These are phyloP conservation scores for Phasianus colchicus DNA, from an alignment of 2,113 vertebrate genomes.

Conservation along the genomic window DNA sequence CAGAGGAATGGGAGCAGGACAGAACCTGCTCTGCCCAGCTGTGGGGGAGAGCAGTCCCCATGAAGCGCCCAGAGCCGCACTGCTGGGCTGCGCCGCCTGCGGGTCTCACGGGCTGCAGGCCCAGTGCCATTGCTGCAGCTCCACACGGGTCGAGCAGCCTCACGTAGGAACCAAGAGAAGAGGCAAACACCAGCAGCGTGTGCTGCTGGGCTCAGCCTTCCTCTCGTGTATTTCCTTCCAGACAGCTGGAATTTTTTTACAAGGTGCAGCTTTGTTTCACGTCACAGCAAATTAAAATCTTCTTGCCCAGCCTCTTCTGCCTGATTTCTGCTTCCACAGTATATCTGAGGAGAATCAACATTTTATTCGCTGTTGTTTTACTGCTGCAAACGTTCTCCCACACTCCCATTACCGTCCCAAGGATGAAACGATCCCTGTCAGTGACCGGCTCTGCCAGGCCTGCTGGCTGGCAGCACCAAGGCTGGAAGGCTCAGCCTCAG, in stretches of 20 bases:
- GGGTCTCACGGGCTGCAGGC: accelerated
- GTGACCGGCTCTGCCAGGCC: not conserved
- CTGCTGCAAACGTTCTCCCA: accelerated
- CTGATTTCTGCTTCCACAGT: not conserved
- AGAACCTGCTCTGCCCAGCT: not conserved
- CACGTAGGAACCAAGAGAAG: not conserved
- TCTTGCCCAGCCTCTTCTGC: not conserved
- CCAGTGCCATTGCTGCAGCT: accelerated
- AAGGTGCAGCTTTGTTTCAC: constrained; percentile 14
- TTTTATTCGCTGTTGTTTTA: not conserved
- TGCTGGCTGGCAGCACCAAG: not conserved
- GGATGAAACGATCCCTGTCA: not conserved
- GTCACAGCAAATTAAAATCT: not conserved
- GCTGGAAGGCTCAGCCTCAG: not conserved
- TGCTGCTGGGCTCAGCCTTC: not conserved
- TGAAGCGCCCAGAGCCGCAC: not conserved
- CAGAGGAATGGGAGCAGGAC: accelerated
- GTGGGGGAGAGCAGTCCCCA: accelerated
- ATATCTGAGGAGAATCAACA: accelerated
- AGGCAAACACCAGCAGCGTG: not conserved
- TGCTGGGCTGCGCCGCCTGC: not conserved
- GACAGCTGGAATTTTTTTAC: not conserved
- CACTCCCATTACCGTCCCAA: not conserved
- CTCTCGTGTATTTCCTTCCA: not conserved
- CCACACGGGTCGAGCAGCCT: not conserved